Evolutionary conservation across 2,113 vertebrate genomes (phyloP).

Genomic region (Eolophus roseicapilla): DNA sequence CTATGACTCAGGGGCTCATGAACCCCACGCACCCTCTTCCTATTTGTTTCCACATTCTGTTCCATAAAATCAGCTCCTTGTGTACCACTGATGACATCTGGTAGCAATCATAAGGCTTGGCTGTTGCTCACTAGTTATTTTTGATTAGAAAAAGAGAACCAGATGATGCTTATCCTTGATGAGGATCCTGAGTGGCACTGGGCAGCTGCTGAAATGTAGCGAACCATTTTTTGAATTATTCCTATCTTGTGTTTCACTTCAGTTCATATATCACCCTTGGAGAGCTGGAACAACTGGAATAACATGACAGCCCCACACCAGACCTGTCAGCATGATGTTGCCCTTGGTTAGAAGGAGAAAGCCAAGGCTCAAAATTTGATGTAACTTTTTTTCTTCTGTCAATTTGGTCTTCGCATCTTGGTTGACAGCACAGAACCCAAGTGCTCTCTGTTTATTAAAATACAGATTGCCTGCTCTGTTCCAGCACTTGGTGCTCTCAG

Average conservation of each 20-base stretch:
- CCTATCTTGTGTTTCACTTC: not conserved
- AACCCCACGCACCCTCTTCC: not conserved
- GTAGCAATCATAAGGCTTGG: not conserved
- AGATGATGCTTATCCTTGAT: not conserved
- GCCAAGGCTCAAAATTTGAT: not conserved
- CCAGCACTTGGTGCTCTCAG: not conserved
- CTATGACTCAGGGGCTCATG: constrained; percentile 15
- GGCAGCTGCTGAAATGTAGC: not conserved
- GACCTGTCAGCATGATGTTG: not conserved
- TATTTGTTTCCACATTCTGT: not conserved
- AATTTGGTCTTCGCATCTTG: not conserved
- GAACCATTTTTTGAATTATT: not conserved
- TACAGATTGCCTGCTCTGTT: not conserved
- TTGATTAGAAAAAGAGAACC: not conserved
- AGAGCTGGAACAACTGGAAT: not conserved
- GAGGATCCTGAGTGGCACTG: not conserved
- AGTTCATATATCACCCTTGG: not conserved
- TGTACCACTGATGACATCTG: not conserved
- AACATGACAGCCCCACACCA: not conserved
- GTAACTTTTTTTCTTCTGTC: not conserved
- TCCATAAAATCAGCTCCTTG: not conserved
- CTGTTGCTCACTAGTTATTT: not conserved
- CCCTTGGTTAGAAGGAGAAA: not conserved
- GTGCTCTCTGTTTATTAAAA: not conserved
- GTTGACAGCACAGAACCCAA: not conserved